Evolutionary conservation across 1,140 invertebrate species (phyloP).

Genomic region (Leptinotarsa lineolata): DNA sequence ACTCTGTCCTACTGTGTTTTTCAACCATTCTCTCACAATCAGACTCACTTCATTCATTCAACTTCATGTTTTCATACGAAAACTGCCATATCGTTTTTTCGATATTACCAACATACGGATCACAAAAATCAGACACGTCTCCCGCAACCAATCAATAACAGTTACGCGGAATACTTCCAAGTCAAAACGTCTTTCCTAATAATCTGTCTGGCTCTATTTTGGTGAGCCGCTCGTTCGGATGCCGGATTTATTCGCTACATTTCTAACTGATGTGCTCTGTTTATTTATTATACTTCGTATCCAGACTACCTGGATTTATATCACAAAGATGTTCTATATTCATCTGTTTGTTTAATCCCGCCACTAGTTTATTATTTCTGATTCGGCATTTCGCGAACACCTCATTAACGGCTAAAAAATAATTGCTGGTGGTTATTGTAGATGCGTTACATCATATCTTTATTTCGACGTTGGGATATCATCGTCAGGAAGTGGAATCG

Average conservation of each 20-base stretch:
- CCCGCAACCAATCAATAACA: too few species aligned
- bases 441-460: background rate
- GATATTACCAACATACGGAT: too few species aligned
- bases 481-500: too few species aligned
- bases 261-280: slow-evolving; percentile 12
- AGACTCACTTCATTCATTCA: too few species aligned
- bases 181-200: too few species aligned
- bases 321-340: slow-evolving; percentile 17
- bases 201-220: background rate
- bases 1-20: too few species aligned
- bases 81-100: too few species aligned
- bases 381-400: slow-evolving; percentile 1
- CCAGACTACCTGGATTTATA: slow-evolving; percentile 19
- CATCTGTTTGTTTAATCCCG: background rate
- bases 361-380: background rate
- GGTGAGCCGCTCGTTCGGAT: background rate
- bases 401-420: background rate
- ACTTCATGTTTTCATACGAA: too few species aligned
- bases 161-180: too few species aligned
- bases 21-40: too few species aligned
- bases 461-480: background rate
- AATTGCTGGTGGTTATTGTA: background rate
- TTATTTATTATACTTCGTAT: slow-evolving; percentile 19
- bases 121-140: too few species aligned
- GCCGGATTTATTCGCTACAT: slow-evolving; percentile 12